Evolutionary conservation across 2,797 vertebrate species (phyloP).

Genomic region (Ctenopoma kingsleyae): DNA sequence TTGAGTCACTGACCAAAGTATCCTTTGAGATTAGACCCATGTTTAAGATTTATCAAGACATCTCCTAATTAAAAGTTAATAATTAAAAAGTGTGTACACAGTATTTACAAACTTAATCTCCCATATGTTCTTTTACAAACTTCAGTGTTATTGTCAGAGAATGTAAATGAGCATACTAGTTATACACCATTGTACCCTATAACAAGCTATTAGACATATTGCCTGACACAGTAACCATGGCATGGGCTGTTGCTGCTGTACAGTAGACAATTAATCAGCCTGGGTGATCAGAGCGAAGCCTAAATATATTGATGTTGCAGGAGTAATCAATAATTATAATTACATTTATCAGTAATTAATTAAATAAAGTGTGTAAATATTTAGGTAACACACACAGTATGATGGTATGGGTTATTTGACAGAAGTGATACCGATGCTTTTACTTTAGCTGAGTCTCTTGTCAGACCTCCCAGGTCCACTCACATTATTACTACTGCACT

Average conservation of each 20-base stretch:
- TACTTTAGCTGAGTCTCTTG: background rate
- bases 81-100: slow-evolving; percentile 29
- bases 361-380: slow-evolving; percentile 7
- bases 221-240: slow-evolving; percentile 10
- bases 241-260: slow-evolving; percentile 32
- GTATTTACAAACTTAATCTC: slow-evolving; percentile 34
- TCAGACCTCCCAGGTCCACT: background rate
- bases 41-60: slow-evolving; percentile 45
- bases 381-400: background rate
- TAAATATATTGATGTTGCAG: slow-evolving; percentile 16
- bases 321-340: slow-evolving; percentile 28
- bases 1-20: slow-evolving; percentile 28
- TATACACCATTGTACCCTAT: background rate
- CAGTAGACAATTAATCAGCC: slow-evolving; percentile 27
- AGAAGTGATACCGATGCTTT: background rate
- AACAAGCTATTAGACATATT: slow-evolving; percentile 23
- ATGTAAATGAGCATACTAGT: slow-evolving; percentile 33
- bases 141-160: slow-evolving; percentile 19
- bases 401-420: background rate
- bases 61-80: slow-evolving; percentile 61
- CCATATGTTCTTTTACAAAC: slow-evolving; percentile 33
- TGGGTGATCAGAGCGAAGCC: slow-evolving; percentile 2
- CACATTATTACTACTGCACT: too few relatives aligned
- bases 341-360: background rate
- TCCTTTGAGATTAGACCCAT: slow-evolving; percentile 47